phyloP scores from a whole-genome alignment of 2,888 invertebrate species.

The Campaea margaritaria region DNA sequence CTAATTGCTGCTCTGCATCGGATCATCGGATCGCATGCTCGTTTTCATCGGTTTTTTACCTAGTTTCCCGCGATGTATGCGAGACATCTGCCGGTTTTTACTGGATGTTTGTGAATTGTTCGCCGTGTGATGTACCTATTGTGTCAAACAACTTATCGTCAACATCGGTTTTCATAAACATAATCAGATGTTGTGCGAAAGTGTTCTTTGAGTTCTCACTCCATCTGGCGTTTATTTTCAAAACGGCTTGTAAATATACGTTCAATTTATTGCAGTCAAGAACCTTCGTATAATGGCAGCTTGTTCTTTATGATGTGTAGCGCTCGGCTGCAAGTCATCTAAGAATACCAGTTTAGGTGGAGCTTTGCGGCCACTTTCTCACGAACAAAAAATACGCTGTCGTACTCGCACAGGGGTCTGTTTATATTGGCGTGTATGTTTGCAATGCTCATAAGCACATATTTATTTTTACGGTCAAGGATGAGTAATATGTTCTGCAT shows the following conservation, averaged over 20 bases:
- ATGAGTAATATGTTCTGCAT: slow-evolving; percentile 52
- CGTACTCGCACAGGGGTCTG: slow-evolving; percentile 39
- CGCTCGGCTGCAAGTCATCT: slow-evolving; percentile 51
- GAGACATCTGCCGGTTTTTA: slow-evolving; percentile 48
- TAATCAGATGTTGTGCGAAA: slow-evolving; percentile 14
- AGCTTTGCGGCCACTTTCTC: slow-evolving; percentile 32
- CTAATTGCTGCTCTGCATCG: slow-evolving; percentile 22
- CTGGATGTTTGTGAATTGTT: slow-evolving; percentile 28
- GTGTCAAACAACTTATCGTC: slow-evolving; percentile 28
- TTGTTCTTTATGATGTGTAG: slow-evolving; percentile 46
- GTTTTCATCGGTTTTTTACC: slow-evolving; percentile 40
- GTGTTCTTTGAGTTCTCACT: slow-evolving; percentile 5
- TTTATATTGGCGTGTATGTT: slow-evolving; percentile 40
- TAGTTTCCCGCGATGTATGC: slow-evolving; percentile 48
- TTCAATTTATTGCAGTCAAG: slow-evolving; percentile 15
- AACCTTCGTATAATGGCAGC: slow-evolving; percentile 12
- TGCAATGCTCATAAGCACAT: slow-evolving; percentile 43
- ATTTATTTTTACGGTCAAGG: slow-evolving; percentile 72
- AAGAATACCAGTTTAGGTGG: slow-evolving; percentile 41
- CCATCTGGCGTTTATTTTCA: slow-evolving; percentile 1
- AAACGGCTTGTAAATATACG: slow-evolving; percentile 3
- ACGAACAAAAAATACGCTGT: slow-evolving; percentile 31
- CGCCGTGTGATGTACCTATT: slow-evolving; percentile 18
- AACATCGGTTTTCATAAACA: slow-evolving; percentile 16
- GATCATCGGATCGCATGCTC: slow-evolving; percentile 41